Percentiles rank a stretch among this genome's conserved stretches.
phyloP scores from a whole-genome alignment of 2,113 vertebrate genomes.

The Peromyscus maniculatus region DNA sequence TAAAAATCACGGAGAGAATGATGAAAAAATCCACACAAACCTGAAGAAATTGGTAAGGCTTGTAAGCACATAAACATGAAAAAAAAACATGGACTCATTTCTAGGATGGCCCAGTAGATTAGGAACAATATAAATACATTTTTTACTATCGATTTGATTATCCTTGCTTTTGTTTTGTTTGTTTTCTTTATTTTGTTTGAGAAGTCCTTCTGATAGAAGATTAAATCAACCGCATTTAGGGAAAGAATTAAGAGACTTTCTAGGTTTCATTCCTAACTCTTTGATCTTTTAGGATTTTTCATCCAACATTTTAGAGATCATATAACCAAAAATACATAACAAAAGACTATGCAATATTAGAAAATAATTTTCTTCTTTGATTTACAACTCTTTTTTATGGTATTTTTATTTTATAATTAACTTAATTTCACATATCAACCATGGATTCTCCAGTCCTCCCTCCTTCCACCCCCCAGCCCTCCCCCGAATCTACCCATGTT shows the following conservation, averaged over 20 bases:
- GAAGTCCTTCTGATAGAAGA: background rate
- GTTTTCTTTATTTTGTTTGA: background rate
- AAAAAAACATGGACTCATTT: background rate
- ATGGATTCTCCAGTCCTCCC: too few species aligned
- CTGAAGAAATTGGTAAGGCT: background rate
- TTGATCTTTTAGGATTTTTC: background rate
- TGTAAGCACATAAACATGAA: background rate
- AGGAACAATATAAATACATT: background rate
- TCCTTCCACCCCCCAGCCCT: too few species aligned
- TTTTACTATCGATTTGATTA: background rate
- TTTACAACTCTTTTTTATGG: background rate
- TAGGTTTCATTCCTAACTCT: background rate
- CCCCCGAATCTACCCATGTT: too few species aligned
- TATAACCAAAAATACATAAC: background rate
- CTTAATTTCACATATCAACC: too few species aligned
- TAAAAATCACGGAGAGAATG: background rate
- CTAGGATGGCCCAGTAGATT: background rate
- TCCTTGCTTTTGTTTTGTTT: background rate
- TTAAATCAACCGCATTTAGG: background rate
- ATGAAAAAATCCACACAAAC: background rate
- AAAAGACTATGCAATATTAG: conserved; percentile 31
- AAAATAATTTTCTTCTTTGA: conserved; percentile 24
- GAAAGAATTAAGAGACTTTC: background rate
- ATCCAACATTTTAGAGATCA: conserved; percentile 14
- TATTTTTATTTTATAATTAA: too few species aligned